Conservation (phyloP, 2,797 vertebrate genomes). For the Psittacula derbiana region DNA sequence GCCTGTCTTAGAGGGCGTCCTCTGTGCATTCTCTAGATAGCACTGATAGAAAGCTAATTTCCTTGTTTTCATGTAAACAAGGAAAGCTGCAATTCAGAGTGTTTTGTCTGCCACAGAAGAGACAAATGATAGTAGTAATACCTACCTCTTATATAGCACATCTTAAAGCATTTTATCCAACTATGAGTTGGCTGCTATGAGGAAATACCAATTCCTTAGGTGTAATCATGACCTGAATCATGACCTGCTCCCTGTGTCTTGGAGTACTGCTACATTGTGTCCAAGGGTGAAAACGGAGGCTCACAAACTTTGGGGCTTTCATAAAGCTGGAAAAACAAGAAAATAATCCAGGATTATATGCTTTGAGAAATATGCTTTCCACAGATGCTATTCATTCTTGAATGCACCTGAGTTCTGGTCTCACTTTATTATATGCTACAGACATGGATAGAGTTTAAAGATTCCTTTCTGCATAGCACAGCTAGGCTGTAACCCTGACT, state of each 20-base stretch:
- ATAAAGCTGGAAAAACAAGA: neutral
- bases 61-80: slow-evolving; percentile 33
- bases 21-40: neutral
- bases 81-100: slow-evolving; percentile 1
- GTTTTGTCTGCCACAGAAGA: neutral
- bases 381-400: neutral
- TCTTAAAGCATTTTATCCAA: neutral
- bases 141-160: neutral
- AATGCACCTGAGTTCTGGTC: neutral
- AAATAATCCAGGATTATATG: neutral
- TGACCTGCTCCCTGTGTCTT: neutral
- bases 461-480: neutral
- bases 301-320: neutral
- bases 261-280: neutral
- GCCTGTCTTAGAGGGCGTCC: neutral
- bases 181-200: neutral
- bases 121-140: neutral
- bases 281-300: neutral
- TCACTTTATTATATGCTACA: neutral
- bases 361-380: neutral
- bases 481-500: neutral
- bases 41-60: slow-evolving; percentile 11
- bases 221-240: neutral
- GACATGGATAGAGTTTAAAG: neutral
- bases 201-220: neutral